Base-by-base conservation (phyloP, 2,797 vertebrate species). In the Enteromius trimaculatus region DNA sequence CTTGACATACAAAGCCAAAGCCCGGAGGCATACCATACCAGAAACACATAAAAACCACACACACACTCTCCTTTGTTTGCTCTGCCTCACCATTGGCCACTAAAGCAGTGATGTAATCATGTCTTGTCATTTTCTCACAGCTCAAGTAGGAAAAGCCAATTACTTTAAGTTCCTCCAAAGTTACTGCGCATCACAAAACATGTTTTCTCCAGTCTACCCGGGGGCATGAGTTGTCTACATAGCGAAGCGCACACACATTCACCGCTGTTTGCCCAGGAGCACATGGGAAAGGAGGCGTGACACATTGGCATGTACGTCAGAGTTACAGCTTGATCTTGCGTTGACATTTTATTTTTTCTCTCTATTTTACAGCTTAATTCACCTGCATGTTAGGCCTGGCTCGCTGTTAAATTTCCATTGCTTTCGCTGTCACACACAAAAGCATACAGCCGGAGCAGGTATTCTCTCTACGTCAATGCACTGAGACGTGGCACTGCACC, bases 401-500 rank as follows among this genome's bases (percentile, higher is more conserved):
- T 60, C 3, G 13, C 23, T 75, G 34, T 29, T 16, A 34, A 21
- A 29, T 34, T 53, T 55, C 65, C 53, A 64, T 17, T 21, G 58
- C 70, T 72, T 49, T 42, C 29, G 39, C 69, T 13, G 65, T 65
- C 51, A 34, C 76, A 74, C 75, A 70, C 70, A 58, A 80, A 80
- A 44, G 60, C 37, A 26, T 62, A 66, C 21, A 68, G n/a, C n/a
- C 3, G 4, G 39, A 76, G 64, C 85, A 84, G 85, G 80, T 81
- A 82, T 82, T 86, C 72, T 68, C 81, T 83, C n/a, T 58, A 77
- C 68, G 85, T 80, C 84, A 83, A 60, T 86, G 58, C 71, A 8
- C 53, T 72, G 76, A 87, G 84, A 81, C 87, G 86, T 87, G 87
- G 80, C 86, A 83, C 65, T 44, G 84, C 80, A 86, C 77, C 3